These are phyloP conservation scores for Drosophila ironensis DNA, from an alignment of 1,140 invertebrate genomes.

Conservation along the genomic window DNA sequence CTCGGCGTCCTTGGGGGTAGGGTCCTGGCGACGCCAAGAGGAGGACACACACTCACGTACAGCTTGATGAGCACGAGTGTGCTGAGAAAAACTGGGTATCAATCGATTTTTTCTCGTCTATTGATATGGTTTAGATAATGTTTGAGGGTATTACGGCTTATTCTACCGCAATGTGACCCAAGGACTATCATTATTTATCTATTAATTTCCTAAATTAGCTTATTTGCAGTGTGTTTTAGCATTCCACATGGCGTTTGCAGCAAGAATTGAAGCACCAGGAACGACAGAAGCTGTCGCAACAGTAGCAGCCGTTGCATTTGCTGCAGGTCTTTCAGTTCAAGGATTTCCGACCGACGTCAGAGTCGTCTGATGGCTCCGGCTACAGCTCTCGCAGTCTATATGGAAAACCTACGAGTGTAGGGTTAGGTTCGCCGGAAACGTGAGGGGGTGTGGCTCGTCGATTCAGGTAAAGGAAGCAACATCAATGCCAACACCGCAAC, in stretches of 20 bases:
- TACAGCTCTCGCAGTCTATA: slow-evolving; percentile 35
- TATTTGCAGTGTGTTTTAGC: slow-evolving; percentile 5
- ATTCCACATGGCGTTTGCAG: no score
- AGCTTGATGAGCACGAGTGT: slow-evolving; percentile 15
- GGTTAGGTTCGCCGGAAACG: slow-evolving; percentile 37
- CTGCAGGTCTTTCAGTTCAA: slow-evolving; percentile 71
- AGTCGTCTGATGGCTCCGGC: slow-evolving; percentile 45
- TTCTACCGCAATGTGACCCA: no score
- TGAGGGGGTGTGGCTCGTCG: background rate
- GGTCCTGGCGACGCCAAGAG: slow-evolving; percentile 36
- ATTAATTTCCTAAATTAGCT: no score
- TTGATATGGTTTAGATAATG: background rate
- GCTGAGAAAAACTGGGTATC: slow-evolving; percentile 14
- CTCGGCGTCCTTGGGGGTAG: slow-evolving; percentile 52
- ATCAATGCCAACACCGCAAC: slow-evolving; percentile 53
- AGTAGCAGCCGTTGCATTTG: slow-evolving; percentile 27
- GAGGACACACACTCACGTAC: slow-evolving; percentile 21
- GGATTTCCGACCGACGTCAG: slow-evolving; percentile 74
- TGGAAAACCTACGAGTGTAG: slow-evolving; percentile 72
- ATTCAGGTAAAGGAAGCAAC: slow-evolving; percentile 56
- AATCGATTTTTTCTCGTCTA: slow-evolving; percentile 2
- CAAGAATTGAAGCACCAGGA: slow-evolving; percentile 10
- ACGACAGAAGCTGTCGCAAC: background rate
- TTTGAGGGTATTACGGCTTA: no score
- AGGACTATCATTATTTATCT: no score